Conservation (phyloP, 2,888 invertebrate genomes). For the Drosophila kanekoi region DNA sequence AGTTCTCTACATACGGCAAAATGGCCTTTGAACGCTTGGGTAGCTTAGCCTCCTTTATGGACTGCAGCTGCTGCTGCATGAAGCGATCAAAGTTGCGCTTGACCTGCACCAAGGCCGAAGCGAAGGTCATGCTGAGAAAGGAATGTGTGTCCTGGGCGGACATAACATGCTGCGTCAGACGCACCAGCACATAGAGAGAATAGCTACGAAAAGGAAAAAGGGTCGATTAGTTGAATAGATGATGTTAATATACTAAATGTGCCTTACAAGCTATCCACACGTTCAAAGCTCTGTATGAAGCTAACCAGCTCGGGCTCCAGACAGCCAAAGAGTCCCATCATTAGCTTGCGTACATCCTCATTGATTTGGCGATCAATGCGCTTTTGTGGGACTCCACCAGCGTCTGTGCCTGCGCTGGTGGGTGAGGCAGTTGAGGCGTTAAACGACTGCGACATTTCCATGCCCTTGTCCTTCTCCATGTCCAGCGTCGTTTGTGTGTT, state of each 20-base stretch:
- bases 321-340: conserved; percentile 95
- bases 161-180: conserved; percentile 96
- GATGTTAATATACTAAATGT: background rate
- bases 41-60: conserved; percentile 91
- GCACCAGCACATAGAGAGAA: conserved; percentile 96
- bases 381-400: conserved; percentile 85
- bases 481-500: conserved; percentile 88
- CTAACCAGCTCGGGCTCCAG: conserved; percentile 94
- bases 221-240: background rate
- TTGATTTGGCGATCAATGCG: conserved; percentile 90
- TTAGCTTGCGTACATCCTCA: conserved; percentile 93
- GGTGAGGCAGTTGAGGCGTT: conserved; percentile 58
- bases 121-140: conserved; percentile 94
- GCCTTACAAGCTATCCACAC: conserved; percentile 94
- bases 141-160: conserved; percentile 94
- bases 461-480: conserved; percentile 83
- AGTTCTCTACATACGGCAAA: conserved; percentile 94
- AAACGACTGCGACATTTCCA: conserved; percentile 79
- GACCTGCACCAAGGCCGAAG: conserved; percentile 93
- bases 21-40: conserved; percentile 92
- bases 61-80: conserved; percentile 93
- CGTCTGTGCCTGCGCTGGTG: conserved; percentile 41
- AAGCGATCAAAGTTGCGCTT: conserved; percentile 96
- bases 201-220: conserved; percentile 89
- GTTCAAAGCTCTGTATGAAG: conserved; percentile 94